A percentile compares a stretch with the other conserved stretches of the same genome.
phyloP scores from a whole-genome alignment of 2,113 vertebrate genomes.

The Myiozetetes cayanensis region DNA sequence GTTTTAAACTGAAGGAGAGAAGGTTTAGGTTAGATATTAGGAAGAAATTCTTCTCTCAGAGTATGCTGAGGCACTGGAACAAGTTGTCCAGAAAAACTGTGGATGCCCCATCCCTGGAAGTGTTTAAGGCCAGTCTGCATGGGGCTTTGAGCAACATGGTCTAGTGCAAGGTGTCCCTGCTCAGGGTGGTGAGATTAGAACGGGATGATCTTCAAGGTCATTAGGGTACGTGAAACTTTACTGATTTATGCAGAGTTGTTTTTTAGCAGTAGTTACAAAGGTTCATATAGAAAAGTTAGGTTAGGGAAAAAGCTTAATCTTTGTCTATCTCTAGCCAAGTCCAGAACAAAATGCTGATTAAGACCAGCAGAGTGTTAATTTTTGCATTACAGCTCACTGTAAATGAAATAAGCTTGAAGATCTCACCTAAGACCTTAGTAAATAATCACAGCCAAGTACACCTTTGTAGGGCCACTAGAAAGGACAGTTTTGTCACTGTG shows the following conservation, averaged over 20 bases:
- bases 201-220: background rate
- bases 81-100: background rate
- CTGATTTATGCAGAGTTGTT: background rate
- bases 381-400: background rate
- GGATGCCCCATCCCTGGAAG: background rate
- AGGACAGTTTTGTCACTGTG: background rate
- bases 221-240: background rate
- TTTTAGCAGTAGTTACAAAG: background rate
- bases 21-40: background rate
- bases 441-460: background rate
- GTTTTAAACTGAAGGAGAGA: background rate
- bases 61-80: background rate
- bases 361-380: background rate
- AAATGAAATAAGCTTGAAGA: background rate
- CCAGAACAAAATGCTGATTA: background rate
- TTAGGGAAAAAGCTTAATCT: background rate
- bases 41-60: background rate
- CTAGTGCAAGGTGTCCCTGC: background rate
- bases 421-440: background rate
- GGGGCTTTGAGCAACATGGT: background rate
- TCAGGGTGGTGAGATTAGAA: accelerated
- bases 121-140: background rate
- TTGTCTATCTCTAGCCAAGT: background rate
- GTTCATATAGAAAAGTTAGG: background rate
- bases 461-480: background rate